Percentiles rank a stretch among this genome's conserved stretches.
Conservation (phyloP, 2,113 vertebrate genomes). For the Excalfactoria chinensis region DNA sequence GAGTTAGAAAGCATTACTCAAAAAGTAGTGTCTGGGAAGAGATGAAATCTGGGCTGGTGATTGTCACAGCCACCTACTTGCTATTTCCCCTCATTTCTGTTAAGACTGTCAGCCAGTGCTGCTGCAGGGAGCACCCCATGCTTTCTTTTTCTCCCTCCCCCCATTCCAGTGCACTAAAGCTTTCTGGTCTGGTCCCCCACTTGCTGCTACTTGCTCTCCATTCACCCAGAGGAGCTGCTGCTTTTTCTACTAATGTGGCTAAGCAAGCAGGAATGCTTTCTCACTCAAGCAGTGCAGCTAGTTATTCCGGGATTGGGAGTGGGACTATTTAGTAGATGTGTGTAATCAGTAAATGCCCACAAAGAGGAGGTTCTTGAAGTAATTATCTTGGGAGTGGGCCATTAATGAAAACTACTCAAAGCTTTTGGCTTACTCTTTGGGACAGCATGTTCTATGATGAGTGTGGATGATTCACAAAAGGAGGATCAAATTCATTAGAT, state of each 20-base stretch:
- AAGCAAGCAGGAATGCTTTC: background rate
- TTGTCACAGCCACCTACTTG: background rate
- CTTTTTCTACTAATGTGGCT: background rate
- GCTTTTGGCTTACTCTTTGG: background rate
- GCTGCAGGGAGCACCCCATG: accelerated
- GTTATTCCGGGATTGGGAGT: background rate
- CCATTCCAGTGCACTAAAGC: background rate
- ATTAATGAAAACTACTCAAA: background rate
- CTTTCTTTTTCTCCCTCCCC: accelerated
- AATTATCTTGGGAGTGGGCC: background rate
- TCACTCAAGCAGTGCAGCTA: background rate
- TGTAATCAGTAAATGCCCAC: background rate
- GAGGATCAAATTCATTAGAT: background rate
- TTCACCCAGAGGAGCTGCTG: background rate
- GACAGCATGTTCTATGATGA: background rate
- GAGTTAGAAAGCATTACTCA: background rate
- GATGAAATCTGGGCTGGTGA: accelerated
- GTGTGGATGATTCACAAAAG: background rate
- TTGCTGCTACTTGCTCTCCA: background rate
- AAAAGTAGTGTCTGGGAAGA: background rate
- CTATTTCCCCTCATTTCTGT: background rate
- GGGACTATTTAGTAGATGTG: background rate
- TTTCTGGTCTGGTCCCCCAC: background rate
- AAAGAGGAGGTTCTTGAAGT: background rate
- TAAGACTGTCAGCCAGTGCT: background rate